These are phyloP conservation scores for Oxyteleia sp. DNA, from an alignment of 2,888 invertebrate genomes.

Conservation along the genomic window DNA sequence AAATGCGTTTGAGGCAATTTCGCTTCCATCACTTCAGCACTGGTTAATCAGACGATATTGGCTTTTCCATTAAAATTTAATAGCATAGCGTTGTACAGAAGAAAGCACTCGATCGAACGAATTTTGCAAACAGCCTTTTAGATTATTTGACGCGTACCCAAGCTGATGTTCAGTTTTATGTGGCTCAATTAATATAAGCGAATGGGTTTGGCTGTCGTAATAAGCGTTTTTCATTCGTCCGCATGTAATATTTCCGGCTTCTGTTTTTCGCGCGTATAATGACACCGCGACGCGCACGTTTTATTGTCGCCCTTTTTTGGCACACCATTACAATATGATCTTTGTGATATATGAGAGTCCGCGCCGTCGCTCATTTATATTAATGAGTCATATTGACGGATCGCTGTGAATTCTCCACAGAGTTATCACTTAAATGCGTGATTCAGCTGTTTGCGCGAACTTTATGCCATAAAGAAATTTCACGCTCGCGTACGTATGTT, in stretches of 20 bases:
- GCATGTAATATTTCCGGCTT: conserved; percentile 55
- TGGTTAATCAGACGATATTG: conserved; percentile 71
- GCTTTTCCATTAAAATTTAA: conserved; percentile 71
- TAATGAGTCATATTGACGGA: conserved; percentile 64
- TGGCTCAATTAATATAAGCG: conserved; percentile 64
- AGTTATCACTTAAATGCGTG: conserved; percentile 44
- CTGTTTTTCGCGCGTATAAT: conserved; percentile 37
- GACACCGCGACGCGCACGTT: conserved; percentile 44
- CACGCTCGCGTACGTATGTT: conserved; percentile 17
- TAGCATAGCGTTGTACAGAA: conserved; percentile 67
- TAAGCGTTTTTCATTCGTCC: conserved; percentile 61
- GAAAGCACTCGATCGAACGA: conserved; percentile 72
- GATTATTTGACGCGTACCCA: conserved; percentile 60
- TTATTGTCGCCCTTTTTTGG: conserved; percentile 46
- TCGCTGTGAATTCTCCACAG: conserved; percentile 41
- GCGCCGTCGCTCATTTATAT: conserved; percentile 59
- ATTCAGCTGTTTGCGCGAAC: conserved; percentile 36
- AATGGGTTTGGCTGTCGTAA: conserved; percentile 55
- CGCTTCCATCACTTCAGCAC: conserved; percentile 67
- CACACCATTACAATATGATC: conserved; percentile 35
- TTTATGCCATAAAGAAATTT: conserved; percentile 32
- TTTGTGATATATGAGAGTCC: conserved; percentile 52
- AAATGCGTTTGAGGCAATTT: conserved; percentile 71
- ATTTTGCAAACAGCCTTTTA: conserved; percentile 71
- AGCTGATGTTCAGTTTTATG: conserved; percentile 61